phyloP scores from a whole-genome alignment of 2,113 vertebrate species.

The Cichladusa arquata region DNA sequence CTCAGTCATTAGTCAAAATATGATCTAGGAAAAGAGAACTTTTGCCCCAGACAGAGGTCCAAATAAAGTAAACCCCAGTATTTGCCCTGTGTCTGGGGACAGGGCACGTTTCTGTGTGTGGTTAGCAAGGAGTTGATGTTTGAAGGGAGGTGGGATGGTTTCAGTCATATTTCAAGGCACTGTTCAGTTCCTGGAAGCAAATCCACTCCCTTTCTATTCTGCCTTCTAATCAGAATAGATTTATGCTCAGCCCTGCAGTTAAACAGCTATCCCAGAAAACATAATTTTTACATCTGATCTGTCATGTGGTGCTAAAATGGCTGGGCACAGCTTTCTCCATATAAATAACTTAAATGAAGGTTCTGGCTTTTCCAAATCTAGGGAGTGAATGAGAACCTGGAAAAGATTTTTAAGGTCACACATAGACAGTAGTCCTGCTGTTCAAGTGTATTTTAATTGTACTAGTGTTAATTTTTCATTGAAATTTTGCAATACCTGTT shows the following conservation, averaged over 20 bases:
- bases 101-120: background rate
- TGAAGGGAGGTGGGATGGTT: background rate
- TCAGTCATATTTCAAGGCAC: background rate
- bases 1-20: background rate
- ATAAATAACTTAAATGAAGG: background rate
- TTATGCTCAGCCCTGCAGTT: background rate
- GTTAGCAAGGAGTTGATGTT: background rate
- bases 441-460: background rate
- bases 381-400: background rate
- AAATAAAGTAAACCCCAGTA: background rate
- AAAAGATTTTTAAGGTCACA: background rate
- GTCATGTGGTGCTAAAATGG: background rate
- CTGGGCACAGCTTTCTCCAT: background rate
- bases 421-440: background rate
- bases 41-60: background rate
- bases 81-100: background rate
- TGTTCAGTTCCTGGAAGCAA: background rate
- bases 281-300: background rate
- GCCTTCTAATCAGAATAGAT: background rate
- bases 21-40: background rate
- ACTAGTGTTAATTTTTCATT: background rate
- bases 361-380: background rate
- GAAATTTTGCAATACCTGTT: background rate
- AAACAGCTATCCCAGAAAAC: background rate
- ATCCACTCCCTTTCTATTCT: background rate